Base-by-base conservation (phyloP, 2,797 vertebrate species). In the Picus viridis region DNA sequence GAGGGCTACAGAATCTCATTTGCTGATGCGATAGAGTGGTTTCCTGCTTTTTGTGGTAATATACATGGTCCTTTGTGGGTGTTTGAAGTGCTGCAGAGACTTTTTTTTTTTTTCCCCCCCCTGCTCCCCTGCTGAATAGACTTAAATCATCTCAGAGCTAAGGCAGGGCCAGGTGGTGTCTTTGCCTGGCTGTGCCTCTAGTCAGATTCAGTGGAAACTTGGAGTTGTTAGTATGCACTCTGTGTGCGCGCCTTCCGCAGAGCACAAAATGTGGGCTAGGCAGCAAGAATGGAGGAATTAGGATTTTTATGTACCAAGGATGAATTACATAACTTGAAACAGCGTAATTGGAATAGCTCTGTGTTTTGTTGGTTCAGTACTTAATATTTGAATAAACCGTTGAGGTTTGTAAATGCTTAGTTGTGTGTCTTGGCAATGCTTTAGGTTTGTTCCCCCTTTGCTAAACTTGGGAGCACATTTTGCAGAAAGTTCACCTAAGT, bases 271-370 rank as follows among this genome's bases (percentile, higher is more conserved):
- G 88, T 41, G 82, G 82, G 61, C 84, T 86, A 93, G 86, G 79
- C 83, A 86, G 90, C 79, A 74, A 57, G 95, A 96, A 92, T 57
- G 81, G 54, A 95, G 74, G 53, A 89, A 84, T 76, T 77, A 82
- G 73, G 82, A 62, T 79, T 96, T 94, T 88, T 95, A 27, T 88
- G 61, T 92, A 84, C 78, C 72, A 26, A 81, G 65, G 80, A 79
- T 77, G 51, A 91, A 88, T 95, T 96, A 86, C 69, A 76, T 95
- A 95, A 97, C 94, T 96, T 67, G 17, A 94, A 83, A 57, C 71
- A 86, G 63, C 86, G 68, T 97, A 96, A 90, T 14, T 96, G 85
- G 89, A 93, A 96, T 94, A 84, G 88, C 61, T 90, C 80, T 86
- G 71, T 88, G 81, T 23, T 90, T 93, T 71, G 97, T 96, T 94